Evolutionary conservation across 64 coral and sea anemone species (phyloP).

Genomic region (Catalaphyllia jardinei): DNA sequence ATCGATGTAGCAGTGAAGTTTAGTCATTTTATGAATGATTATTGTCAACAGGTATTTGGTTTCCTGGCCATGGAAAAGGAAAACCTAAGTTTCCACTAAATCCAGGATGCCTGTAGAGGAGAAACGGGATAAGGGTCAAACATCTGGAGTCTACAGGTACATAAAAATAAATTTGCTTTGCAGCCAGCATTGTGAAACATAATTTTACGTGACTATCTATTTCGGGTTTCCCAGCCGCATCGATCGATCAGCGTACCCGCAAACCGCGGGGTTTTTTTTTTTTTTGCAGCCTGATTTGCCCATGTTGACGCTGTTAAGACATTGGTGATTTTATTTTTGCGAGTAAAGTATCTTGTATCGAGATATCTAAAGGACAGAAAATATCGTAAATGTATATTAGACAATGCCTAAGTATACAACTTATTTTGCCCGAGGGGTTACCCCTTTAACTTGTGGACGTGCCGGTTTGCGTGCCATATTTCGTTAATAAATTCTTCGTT

Average conservation of each 20-base stretch:
- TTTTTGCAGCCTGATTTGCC: neutral
- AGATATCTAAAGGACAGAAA: neutral
- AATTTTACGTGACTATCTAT: neutral
- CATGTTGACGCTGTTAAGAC: neutral
- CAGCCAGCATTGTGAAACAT: neutral
- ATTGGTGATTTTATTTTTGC: neutral
- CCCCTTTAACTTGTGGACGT: conserved; percentile 1
- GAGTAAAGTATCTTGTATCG: neutral
- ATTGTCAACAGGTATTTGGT: conserved; percentile 6
- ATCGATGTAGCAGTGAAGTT: neutral
- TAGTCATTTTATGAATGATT: conserved; percentile 14
- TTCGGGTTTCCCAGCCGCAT: neutral
- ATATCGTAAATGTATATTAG: neutral
- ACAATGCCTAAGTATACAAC: neutral
- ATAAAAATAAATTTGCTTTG: too few species aligned
- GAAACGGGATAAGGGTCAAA: conserved; percentile 16
- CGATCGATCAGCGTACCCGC: neutral
- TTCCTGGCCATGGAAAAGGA: neutral
- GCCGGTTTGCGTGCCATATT: neutral
- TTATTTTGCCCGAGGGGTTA: conserved; percentile 6
- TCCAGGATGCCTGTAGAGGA: conserved; percentile 36
- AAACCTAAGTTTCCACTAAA: neutral
- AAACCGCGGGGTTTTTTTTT: neutral
- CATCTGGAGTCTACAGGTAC: conserved; percentile 19
- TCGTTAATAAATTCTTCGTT: neutral